Conservation (phyloP, 2,888 invertebrate species). For the Megaustenia siamemsis region DNA sequence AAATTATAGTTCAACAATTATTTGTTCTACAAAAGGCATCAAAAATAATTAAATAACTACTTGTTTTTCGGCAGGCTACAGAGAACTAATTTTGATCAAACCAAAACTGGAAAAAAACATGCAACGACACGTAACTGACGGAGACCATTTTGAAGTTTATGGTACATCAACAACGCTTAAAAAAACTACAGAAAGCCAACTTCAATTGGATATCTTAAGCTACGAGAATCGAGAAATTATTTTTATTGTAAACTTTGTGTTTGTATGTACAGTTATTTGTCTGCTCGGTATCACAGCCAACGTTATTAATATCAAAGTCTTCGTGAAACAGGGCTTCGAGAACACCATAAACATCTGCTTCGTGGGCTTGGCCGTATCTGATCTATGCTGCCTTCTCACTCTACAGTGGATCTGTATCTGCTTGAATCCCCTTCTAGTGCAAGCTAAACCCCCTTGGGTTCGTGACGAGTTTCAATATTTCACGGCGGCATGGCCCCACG, state of each 20-base stretch:
- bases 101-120: no score
- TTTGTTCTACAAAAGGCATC: no score
- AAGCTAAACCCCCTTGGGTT: neutral
- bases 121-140: no score
- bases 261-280: neutral
- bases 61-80: no score
- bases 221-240: neutral
- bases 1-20: no score
- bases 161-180: no score
- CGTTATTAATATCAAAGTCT: conserved; percentile 4
- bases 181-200: no score
- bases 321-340: no score
- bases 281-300: conserved; percentile 22
- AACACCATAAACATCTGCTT: conserved; percentile 22
- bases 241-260: neutral
- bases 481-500: neutral
- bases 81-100: no score
- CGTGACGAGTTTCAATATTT: neutral
- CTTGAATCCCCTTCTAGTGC: neutral
- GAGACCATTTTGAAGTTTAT: no score
- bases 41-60: no score
- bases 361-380: conserved; percentile 29
- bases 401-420: neutral
- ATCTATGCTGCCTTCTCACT: neutral
- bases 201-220: neutral